phyloP scores from a whole-genome alignment of 2,797 vertebrate species.

The Eleutherodactylus coqui region DNA sequence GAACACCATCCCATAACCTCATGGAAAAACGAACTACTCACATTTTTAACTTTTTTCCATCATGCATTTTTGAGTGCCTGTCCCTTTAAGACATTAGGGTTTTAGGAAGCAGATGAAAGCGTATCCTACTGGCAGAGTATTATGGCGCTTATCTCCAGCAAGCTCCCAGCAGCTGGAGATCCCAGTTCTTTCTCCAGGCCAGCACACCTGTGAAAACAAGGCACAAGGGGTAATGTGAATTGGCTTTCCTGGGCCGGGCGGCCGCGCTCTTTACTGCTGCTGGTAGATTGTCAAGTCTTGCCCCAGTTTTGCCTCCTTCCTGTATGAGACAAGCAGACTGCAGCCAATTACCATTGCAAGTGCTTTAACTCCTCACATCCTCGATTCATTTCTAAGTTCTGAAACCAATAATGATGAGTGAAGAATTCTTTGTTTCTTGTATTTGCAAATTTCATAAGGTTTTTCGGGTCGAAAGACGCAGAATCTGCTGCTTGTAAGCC shows the following conservation, averaged over 20 bases:
- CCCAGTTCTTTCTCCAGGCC: slow-evolving; percentile 26
- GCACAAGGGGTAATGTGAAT: slow-evolving; percentile 45
- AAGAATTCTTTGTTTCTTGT: background rate
- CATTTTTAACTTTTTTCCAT: background rate
- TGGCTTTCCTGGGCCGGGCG: slow-evolving; percentile 39
- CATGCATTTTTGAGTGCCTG: background rate
- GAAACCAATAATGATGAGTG: background rate
- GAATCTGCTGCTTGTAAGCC: background rate
- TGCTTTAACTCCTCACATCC: slow-evolving; percentile 32
- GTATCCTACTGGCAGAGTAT: slow-evolving; percentile 26
- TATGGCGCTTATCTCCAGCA: slow-evolving; percentile 26
- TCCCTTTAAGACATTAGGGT: slow-evolving; percentile 20
- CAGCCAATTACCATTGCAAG: slow-evolving; percentile 26
- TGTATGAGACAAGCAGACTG: slow-evolving; percentile 49
- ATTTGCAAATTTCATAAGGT: background rate
- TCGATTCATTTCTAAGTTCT: background rate
- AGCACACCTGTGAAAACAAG: slow-evolving; percentile 59
- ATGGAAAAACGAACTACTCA: background rate
- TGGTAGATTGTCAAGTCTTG: slow-evolving; percentile 41
- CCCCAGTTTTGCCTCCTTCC: slow-evolving; percentile 49
- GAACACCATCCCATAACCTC: background rate
- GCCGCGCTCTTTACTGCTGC: slow-evolving; percentile 33
- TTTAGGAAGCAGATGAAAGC: slow-evolving; percentile 35
- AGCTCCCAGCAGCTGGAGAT: slow-evolving; percentile 16
- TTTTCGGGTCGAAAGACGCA: background rate